Base-by-base conservation (phyloP, 2,888 invertebrate species). In the Pterobdella sp. region DNA sequence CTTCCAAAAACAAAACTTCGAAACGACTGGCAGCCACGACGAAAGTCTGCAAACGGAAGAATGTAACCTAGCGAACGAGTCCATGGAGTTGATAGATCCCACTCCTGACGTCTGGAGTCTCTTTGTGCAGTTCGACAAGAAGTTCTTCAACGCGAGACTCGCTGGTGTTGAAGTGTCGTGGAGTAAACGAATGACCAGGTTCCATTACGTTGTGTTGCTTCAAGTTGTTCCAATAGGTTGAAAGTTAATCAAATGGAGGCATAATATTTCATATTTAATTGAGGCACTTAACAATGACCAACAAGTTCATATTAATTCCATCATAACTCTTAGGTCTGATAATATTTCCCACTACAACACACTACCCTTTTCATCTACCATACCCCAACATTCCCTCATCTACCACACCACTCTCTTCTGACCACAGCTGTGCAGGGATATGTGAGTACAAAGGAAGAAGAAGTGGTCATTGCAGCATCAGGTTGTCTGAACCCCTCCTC, bases 131-230 rank as follows among this genome's bases (percentile, higher is more conserved):
- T 99, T 94, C 81, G 91, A 96, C 83, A 84, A 87, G 34, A 86
- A 88, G 78, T 99, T 91, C 82, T 98, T 99, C 81, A 89, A 89
- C 87, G 87, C 89, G 4, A 87, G 87, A 77, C 85, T 98, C 37
- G 80, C 80, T 1, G 87, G 90, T 70, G 93, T 94, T 0, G 90
- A 90, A 77, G 90, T 99, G 0, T 88, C 90, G 80, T 98, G 98
- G 98, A 97, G 96, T 82, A 91, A 91, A 78, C 86, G 90, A 76
- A 97, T 98, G 97, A 91, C 90, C 14, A 81, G 86, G 86, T 88
- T 82, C 18, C 10, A 7, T 36, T 18, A 10, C 4, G 26, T 14
- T 14, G 67, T 67, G 32, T 10, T n/a, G 64, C 64, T 14, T 64
- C 10, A 29, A n/a, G 7, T 31, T 64, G n/a, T 10, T 66, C 66